A percentile compares a stretch with the other conserved stretches of the same genome.
Conservation (phyloP, 23 tunicate genomes). For the Trididemnum clinides region DNA sequence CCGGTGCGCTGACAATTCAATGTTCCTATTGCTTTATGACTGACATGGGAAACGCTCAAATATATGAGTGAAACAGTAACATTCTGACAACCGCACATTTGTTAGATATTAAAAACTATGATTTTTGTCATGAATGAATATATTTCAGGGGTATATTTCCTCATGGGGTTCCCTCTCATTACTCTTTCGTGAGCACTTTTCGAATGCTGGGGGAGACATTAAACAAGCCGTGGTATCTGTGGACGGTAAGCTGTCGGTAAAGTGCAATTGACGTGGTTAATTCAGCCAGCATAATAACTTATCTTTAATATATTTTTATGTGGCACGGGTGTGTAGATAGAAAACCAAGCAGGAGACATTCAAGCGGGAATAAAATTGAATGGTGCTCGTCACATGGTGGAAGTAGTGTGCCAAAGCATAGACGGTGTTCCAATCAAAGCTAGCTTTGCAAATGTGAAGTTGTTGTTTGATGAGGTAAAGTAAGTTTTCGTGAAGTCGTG, state of each 20-base stretch:
- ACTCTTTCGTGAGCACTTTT: constrained; percentile 61
- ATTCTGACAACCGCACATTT: no score
- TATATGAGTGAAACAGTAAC: no score
- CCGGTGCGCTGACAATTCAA: no score
- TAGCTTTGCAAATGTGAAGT: neutral
- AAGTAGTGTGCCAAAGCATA: constrained; percentile 1
- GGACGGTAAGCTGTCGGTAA: constrained; percentile 36
- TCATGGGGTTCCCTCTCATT: constrained; percentile 46
- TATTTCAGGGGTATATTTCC: constrained; percentile 49
- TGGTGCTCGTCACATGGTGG: constrained; percentile 32
- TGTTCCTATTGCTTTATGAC: no score
- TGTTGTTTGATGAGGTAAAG: constrained; percentile 59
- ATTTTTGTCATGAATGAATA: no score
- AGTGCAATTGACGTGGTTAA: neutral
- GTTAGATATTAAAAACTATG: no score
- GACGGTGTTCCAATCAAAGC: constrained; percentile 19
- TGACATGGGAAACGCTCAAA: no score
- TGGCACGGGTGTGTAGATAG: constrained; percentile 1
- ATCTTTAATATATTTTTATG: neutral
- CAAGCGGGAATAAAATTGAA: constrained; percentile 39
- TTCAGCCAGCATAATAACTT: neutral
- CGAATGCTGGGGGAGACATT: constrained; percentile 23
- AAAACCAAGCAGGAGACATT: neutral
- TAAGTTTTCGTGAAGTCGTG: no score
- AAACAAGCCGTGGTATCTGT: constrained; percentile 49